Evolutionary conservation across 92 coral and sea anemone species (phyloP), one percentile per base, ranked within the genome.

Genomic region (Bergia sp.): DNA sequence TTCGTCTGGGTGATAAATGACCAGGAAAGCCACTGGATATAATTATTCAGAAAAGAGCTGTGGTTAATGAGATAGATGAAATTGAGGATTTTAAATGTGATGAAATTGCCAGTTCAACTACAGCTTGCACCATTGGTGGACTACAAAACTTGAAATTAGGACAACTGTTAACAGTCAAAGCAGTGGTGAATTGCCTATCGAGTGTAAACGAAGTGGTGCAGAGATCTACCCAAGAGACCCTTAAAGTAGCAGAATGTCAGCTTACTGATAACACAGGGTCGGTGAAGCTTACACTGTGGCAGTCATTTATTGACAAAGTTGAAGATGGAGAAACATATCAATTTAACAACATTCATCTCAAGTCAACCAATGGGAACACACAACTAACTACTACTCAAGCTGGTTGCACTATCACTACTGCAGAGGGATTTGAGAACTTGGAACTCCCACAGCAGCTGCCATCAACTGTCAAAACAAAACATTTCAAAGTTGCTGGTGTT

Each of bases 141-240:
- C 82, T 67, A 7, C 64, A 42, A 86, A 86, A 86, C 41, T 73
- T 86, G 57, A 73, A 73, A 73, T 11, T 49, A 3, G 81, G 57
- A 86, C 82, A 86, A 73, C 82, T 85, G 23, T 13, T 73, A 13
- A 85, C 49, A 42, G 61, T 86, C 55, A 86, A 71, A 86, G 82
- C 66, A 16, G 29, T 6, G 29, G 82, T 49, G 37, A 86, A 86
- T 38, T 73, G 82, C 66, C 66, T 86, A 83, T 29, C 87, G 6
- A 77, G 3, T 57, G 81, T 67, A 21, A 67, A 67, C n/a, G 64
- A 55, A 55, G 37, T 77, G 47, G 49, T 43, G 53, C 61, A 50
- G 38, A 79, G 39, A 53, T 50, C 82, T 29, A 77, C 82, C 37
- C 82, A 79, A 49, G 41, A 53, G 37, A 37, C 37, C 61, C 29